Percentiles rank a stretch among this genome's conserved stretches.
These are phyloP conservation scores for Myotis myotis DNA, from an alignment of 2,797 vertebrate genomes.

Conservation along the genomic window DNA sequence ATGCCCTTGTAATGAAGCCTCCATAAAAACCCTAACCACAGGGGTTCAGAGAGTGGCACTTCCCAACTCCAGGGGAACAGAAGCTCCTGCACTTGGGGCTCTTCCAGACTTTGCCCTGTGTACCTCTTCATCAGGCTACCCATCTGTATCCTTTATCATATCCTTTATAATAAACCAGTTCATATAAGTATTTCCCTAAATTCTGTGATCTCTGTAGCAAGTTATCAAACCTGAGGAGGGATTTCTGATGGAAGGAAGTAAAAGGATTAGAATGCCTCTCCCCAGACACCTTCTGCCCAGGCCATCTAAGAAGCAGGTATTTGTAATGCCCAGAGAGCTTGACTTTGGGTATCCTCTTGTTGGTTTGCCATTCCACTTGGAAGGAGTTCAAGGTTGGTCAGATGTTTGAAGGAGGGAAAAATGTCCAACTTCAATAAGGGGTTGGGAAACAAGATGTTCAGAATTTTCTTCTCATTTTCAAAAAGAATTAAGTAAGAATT, in stretches of 20 bases:
- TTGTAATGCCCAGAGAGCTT: background rate
- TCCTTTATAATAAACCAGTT: background rate
- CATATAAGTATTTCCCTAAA: background rate
- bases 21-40: background rate
- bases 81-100: background rate
- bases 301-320: background rate
- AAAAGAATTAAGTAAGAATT: conserved; percentile 4
- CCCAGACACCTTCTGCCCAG: background rate
- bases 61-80: background rate
- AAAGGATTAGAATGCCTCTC: background rate
- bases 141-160: background rate
- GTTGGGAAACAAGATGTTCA: background rate
- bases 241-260: background rate
- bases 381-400: background rate
- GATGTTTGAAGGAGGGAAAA: background rate
- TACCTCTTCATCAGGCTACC: background rate
- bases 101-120: background rate
- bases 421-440: background rate
- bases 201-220: background rate
- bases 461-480: background rate
- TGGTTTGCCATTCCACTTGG: background rate
- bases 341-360: background rate
- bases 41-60: background rate
- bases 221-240: background rate
- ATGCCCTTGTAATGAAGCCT: background rate